phyloP scores from a whole-genome alignment of 2,888 invertebrate genomes.

The Sepiola atlantica region DNA sequence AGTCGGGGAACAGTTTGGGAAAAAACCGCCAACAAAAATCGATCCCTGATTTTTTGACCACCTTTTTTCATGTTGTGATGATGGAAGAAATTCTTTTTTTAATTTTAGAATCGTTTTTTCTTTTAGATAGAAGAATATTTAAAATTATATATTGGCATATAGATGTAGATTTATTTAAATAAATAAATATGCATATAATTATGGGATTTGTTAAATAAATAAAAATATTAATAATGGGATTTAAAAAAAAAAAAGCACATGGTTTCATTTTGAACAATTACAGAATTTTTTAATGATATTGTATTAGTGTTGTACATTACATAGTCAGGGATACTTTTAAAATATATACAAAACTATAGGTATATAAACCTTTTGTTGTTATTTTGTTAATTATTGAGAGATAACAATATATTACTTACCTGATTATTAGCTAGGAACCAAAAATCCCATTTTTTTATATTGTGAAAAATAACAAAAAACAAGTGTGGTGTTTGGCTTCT shows the following conservation, averaged over 20 bases:
- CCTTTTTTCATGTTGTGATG: neutral
- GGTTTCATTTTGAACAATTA: neutral
- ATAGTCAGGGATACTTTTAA: too few relatives aligned
- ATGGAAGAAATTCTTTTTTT: neutral
- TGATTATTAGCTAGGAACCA: neutral
- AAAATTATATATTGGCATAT: neutral
- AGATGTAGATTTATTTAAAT: neutral
- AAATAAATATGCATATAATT: neutral
- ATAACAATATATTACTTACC: neutral
- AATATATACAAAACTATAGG: neutral
- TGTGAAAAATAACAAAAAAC: too few relatives aligned
- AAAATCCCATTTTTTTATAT: slow-evolving; percentile 43
- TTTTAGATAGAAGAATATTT: neutral
- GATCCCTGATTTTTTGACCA: neutral
- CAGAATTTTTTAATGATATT: too few relatives aligned
- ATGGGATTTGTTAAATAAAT: neutral
- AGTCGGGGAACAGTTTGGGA: neutral
- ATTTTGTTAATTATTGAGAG: neutral
- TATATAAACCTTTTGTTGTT: neutral
- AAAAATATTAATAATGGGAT: neutral
- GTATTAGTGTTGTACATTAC: too few relatives aligned
- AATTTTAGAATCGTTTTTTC: too few relatives aligned
- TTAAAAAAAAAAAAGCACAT: neutral
- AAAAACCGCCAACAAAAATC: neutral
- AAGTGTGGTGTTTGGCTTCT: neutral